Evolutionary conservation across 1,140 invertebrate genomes (phyloP), one percentile per base, ranked within the genome.

Genomic region (Contarinia nasturtii): DNA sequence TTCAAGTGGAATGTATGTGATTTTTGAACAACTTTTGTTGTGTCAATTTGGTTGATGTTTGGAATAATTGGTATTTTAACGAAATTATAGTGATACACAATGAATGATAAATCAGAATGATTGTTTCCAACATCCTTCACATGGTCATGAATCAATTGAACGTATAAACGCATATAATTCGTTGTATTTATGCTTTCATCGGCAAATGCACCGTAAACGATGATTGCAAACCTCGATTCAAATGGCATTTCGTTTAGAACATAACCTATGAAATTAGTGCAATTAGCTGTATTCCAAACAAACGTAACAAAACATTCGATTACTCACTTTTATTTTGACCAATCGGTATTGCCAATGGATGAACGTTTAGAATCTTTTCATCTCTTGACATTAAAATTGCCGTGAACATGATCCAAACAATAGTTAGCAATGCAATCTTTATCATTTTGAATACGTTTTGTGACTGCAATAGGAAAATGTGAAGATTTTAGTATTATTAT

Each of bases 371-470:
- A 10, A 70, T 58, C 50, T 67, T 74, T 47, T 76, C 75, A 42
- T 67, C 70, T 47, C 74, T 75, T 20, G 65, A 59, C 57, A 77
- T 68, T 49, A 79, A 64, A 14, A 71, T 62, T 5, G 67, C 47
- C 48, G 76, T 68, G 49, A 74, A 74, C 45, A 69, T 63, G 0
- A 67, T 46, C 71, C 70, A 73, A 33, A 63, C 61, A 1, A 53
- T 52, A 7, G 72, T 57, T 5, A 72, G 56, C 3, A 66, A 44
- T 0, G 56, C 51, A 49, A 60, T 53, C 50, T 60, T 59, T 15
- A 40, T 27, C 27, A 27, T 27, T 5, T 27, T 27, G 4, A 27
- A 27, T 27, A 27, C 27, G 10, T 27, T 27, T 5, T 27, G 27
- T n/a, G n/a, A n/a, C n/a, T n/a, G n/a, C n/a, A n/a, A n/a, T n/a